Base-by-base conservation (phyloP, 2,113 vertebrate genomes). In the Cottus gobio region DNA sequence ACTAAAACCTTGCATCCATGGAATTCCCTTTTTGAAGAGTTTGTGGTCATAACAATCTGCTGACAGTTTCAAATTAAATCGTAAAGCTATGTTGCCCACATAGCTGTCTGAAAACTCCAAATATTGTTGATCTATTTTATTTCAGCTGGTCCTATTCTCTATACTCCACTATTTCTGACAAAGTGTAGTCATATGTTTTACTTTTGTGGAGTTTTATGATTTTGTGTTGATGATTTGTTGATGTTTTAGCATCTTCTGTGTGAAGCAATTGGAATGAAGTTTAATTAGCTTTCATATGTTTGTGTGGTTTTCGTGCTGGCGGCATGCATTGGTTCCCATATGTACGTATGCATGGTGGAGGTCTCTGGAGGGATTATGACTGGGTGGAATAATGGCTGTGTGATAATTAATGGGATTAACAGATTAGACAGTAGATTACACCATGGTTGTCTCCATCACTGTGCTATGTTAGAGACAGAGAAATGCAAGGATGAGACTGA, bases 351-450 rank as follows among this genome's bases (percentile, higher is more conserved):
- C 87, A 83, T 76, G 83, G 62, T 66, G 64, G 36, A 39, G 30
- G 77, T 83, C 85, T 88, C 70, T 44, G 11, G 37, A 79, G 28
- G 85, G 84, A 92, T 93, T 91, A 91, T 52, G 42, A 66, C 69
- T 56, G 56, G 64, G 36, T 48, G 78, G 71, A 85, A 89, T 89
- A 92, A 91, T 91, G 87, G 76, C 70, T 86, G 75, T 88, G 88
- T 81, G 78, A 90, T 93, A 93, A 94, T 94, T 93, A 94, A 93
- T 90, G 83, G 90, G 88, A 94, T 94, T 94, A 91, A 66, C 73
- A 91, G 90, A 93, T 93, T 92, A 91, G 75, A 91, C 58, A 66
- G 61, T 61, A 71, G 83, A 90, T 87, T 83, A 90, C 22, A 7
- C 22, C 18, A n/a, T 54, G 66, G 69, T 68, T 82, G 69, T 69